Evolutionary conservation across 2,888 invertebrate genomes (phyloP).

Genomic region (Andrena bicolor): DNA sequence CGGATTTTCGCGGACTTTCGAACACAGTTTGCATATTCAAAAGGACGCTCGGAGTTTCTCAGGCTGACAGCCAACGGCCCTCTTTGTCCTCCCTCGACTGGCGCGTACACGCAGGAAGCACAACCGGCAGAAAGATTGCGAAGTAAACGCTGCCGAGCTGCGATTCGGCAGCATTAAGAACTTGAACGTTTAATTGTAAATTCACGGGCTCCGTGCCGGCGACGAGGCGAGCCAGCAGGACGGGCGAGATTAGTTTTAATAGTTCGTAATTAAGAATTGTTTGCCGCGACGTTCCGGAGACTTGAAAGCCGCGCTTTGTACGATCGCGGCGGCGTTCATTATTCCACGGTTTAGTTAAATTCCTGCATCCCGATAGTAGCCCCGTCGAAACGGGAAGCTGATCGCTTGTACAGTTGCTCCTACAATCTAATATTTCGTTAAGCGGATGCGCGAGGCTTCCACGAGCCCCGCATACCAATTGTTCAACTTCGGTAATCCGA

Average conservation of each 20-base stretch:
- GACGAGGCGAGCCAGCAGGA: not conserved
- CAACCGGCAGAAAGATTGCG: conserved; percentile 2
- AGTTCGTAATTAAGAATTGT: conserved; percentile 40
- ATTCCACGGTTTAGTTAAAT: conserved; percentile 10
- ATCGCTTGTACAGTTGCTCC: not conserved
- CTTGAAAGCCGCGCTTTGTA: conserved; percentile 5
- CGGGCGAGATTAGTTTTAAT: conserved; percentile 23
- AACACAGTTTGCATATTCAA: conserved; percentile 30
- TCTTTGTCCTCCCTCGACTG: conserved; percentile 9
- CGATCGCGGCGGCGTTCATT: conserved; percentile 12
- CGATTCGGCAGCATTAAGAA: not conserved
- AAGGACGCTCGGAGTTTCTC: not conserved
- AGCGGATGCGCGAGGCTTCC: not conserved
- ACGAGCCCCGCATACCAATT: conserved; percentile 11
- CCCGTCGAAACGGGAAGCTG: not conserved
- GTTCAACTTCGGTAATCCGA: not conserved
- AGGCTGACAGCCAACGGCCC: not conserved
- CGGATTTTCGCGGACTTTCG: conserved; percentile 5
- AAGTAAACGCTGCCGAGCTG: not conserved
- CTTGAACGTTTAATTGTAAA: conserved; percentile 34
- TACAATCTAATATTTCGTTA: conserved; percentile 27
- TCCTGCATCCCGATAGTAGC: conserved; percentile 10
- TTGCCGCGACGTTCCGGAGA: not conserved
- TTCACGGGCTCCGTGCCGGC: conserved; percentile 5
- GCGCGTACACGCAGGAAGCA: not conserved